Evolutionary conservation across 1,140 invertebrate genomes (phyloP).

Genomic region (Callitettix versicolor): DNA sequence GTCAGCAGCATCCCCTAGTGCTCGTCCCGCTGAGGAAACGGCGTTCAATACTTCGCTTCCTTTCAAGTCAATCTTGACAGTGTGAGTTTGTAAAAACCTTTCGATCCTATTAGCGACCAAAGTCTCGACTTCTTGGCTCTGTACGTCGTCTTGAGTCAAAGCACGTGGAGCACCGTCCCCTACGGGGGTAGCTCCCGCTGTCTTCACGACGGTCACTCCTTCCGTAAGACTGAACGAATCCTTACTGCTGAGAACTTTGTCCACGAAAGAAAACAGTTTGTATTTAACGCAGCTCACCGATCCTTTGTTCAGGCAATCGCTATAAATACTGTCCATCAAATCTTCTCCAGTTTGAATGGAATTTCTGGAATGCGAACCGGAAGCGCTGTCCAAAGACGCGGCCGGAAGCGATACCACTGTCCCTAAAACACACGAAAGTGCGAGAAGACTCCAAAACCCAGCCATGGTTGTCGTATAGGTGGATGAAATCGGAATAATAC

Average conservation of each 20-base stretch:
- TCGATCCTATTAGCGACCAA: conserved; percentile 53
- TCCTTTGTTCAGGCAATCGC: conserved; percentile 66
- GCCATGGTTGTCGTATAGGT: no score
- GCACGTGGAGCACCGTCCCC: conserved; percentile 57
- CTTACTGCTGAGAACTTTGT: conserved; percentile 59
- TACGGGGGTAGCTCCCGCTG: conserved; percentile 39
- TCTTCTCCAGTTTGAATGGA: conserved; percentile 57
- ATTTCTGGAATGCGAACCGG: conserved; percentile 38
- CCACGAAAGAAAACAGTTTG: conserved; percentile 71
- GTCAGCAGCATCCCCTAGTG: conserved; percentile 58
- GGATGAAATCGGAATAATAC: no score
- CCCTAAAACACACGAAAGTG: conserved; percentile 33
- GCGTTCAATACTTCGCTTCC: conserved; percentile 69
- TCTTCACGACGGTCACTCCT: conserved; percentile 70
- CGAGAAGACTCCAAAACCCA: neutral
- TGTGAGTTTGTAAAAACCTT: conserved; percentile 63
- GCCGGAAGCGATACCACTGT: conserved; percentile 48
- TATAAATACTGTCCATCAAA: conserved; percentile 59
- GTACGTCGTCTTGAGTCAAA: conserved; percentile 35
- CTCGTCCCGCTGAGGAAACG: conserved; percentile 62
- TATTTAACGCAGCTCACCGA: conserved; percentile 71
- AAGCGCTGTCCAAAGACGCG: conserved; percentile 14
- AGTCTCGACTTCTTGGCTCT: conserved; percentile 43
- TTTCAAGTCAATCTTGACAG: conserved; percentile 72
- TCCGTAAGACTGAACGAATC: conserved; percentile 66